Evolutionary conservation across 2,797 vertebrate genomes (phyloP).

Genomic region (Thamnophis elegans): DNA sequence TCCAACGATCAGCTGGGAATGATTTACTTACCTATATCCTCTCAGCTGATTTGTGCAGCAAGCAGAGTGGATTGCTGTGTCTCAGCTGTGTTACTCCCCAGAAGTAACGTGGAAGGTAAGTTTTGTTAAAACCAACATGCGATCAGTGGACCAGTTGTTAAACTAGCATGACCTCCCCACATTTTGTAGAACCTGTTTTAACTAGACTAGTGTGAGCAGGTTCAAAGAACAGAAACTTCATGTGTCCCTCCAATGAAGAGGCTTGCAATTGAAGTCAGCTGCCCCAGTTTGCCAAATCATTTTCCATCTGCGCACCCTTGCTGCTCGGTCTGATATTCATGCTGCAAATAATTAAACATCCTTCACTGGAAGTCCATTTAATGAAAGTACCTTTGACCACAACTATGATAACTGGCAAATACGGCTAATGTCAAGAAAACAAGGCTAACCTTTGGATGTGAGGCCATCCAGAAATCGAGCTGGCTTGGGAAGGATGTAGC

Average conservation of each 20-base stretch:
- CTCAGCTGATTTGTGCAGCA: too few species aligned
- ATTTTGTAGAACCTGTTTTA: not conserved
- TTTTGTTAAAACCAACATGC: too few species aligned
- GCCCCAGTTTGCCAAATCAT: not conserved
- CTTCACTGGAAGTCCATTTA: not conserved
- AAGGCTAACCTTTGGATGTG: not conserved
- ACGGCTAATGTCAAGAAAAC: not conserved
- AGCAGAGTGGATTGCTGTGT: too few species aligned
- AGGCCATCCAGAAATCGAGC: not conserved
- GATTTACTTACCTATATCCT: too few species aligned
- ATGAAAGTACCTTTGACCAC: not conserved
- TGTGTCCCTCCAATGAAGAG: not conserved
- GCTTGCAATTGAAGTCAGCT: not conserved
- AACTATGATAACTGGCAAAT: not conserved
- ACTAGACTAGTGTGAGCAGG: not conserved
- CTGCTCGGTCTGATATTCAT: not conserved
- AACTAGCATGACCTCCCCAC: too few species aligned
- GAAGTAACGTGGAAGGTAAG: too few species aligned
- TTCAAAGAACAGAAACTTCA: not conserved
- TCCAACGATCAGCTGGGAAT: too few species aligned
- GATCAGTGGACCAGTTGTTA: too few species aligned
- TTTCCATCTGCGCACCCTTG: not conserved
- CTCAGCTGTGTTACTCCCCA: too few species aligned
- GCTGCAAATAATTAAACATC: not conserved
- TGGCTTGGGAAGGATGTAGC: too few species aligned